Evolutionary conservation across 2,888 invertebrate genomes (phyloP), one percentile per base, ranked within the genome.

Genomic region (Tenthredo scrophulariae): DNA sequence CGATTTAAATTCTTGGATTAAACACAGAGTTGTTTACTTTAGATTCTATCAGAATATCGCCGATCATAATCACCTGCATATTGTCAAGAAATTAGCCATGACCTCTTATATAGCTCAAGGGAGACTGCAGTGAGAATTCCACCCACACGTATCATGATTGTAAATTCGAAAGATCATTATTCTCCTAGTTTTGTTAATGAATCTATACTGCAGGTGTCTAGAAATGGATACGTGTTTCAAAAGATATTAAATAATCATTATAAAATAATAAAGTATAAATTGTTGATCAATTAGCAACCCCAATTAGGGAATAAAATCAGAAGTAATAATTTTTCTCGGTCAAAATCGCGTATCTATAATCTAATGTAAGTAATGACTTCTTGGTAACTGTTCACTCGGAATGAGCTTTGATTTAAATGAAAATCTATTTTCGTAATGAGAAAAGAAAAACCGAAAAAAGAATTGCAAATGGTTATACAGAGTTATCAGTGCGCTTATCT

Each of bases 51-150:
- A 7, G 6, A 67, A 67, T 43, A 67, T 43, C 43, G 0, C 3
- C 2, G 40, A 74, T 74, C n/a, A 13, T 43, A 74, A 74, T 22
- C n/a, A 13, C 29, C 15, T 74, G 72, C 43, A 74, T 74, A 40
- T 43, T 22, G 72, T 74, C 72, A 43, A 74, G 43, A 74, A 43
- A 74, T 74, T 74, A 74, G n/a, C 72, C 40, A 74, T 74, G 72
- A 74, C 72, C 72, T 74, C 72, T 43, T 74, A 40, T 74, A 40
- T 43, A 74, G 72, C 72, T 74, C 72, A 74, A 74, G 72, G 72
- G 43, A 74, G 72, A 74, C 13, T 43, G 72, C 43, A 43, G 22
- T 13, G 4, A 43, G 43, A 62, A 62, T 22, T 65, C 18, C 4
- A 65, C 26, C 33, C 18, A 10, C 40, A 74, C 22, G 5, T 43